Conservation (phyloP, 2,888 invertebrate species). For the Spicauda simplicius region DNA sequence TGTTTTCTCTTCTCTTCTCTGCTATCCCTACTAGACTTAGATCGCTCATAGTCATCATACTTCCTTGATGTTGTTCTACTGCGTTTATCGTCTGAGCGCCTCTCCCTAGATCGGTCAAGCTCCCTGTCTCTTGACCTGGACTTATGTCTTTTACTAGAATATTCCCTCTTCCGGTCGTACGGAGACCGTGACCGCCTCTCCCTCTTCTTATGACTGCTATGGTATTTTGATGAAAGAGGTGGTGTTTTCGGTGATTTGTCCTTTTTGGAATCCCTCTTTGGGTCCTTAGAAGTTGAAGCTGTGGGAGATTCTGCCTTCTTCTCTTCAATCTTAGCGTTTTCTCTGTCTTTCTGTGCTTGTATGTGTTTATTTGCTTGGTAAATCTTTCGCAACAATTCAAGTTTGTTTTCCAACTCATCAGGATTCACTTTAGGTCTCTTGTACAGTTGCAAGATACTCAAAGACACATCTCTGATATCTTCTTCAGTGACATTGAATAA, state of each 20-base stretch:
- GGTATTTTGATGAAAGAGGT: constrained; percentile 76
- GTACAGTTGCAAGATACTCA: constrained; percentile 93
- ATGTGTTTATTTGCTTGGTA: constrained; percentile 79
- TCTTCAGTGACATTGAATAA: constrained; percentile 94
- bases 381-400: constrained; percentile 68
- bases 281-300: constrained; percentile 77
- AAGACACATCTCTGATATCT: constrained; percentile 93
- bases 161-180: constrained; percentile 78
- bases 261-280: constrained; percentile 71
- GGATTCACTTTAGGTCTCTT: constrained; percentile 90
- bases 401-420: constrained; percentile 74
- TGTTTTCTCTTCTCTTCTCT: constrained; percentile 76
- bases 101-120: constrained; percentile 67
- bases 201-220: constrained; percentile 76
- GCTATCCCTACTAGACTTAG: constrained; percentile 70
- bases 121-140: constrained; percentile 78
- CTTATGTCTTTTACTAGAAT: constrained; percentile 76
- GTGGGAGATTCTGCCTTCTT: constrained; percentile 76
- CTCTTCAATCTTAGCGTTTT: constrained; percentile 65
- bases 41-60: constrained; percentile 79
- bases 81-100: constrained; percentile 72
- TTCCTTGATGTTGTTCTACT: constrained; percentile 65
- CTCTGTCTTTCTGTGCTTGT: constrained; percentile 71
- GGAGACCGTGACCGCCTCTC: constrained; percentile 78
- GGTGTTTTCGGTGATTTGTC: constrained; percentile 81